Conservation (phyloP, 2,113 vertebrate species). For the Siphamia tubifer region DNA sequence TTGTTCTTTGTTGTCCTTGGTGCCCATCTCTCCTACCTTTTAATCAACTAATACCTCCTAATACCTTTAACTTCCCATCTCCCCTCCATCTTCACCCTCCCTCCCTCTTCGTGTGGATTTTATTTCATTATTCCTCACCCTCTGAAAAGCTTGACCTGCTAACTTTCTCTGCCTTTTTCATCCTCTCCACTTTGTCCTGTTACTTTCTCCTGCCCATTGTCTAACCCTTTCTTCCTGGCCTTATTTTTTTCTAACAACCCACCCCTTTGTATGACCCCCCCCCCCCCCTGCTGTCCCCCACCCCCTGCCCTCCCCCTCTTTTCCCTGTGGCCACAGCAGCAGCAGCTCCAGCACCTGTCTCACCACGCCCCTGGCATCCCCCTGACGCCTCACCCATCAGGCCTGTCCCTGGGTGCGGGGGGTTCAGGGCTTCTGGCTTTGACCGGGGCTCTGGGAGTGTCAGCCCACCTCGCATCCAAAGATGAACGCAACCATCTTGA, state of each 20-base stretch:
- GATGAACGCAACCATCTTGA: slow-evolving; percentile 85
- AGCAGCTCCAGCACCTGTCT: slow-evolving; percentile 95
- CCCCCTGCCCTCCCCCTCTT: neutral
- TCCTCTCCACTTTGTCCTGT: neutral
- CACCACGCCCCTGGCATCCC: slow-evolving; percentile 86
- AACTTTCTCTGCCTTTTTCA: neutral
- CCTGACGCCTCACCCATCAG: slow-evolving; percentile 84
- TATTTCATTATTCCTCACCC: slow-evolving; percentile 23
- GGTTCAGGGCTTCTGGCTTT: slow-evolving; percentile 86
- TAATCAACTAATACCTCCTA: slow-evolving; percentile 47
- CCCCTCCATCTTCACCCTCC: slow-evolving; percentile 17
- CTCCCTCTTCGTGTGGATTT: slow-evolving; percentile 18
- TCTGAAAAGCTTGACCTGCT: neutral
- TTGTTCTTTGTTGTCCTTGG: neutral
- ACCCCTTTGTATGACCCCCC: neutral
- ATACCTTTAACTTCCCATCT: slow-evolving; percentile 29
- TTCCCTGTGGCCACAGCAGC: slow-evolving; percentile 86
- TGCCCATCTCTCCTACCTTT: slow-evolving; percentile 39
- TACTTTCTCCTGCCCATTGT: slow-evolving; percentile 6
- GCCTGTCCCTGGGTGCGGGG: slow-evolving; percentile 79
- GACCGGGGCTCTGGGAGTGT: slow-evolving; percentile 84
- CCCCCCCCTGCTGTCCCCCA: neutral
- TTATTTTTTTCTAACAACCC: slow-evolving; percentile 38
- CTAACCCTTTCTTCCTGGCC: neutral
- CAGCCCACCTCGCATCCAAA: slow-evolving; percentile 84